Evolutionary conservation across 2,113 vertebrate genomes (phyloP), one percentile per base, ranked within the genome.

Genomic region (Malurus melanocephalus): DNA sequence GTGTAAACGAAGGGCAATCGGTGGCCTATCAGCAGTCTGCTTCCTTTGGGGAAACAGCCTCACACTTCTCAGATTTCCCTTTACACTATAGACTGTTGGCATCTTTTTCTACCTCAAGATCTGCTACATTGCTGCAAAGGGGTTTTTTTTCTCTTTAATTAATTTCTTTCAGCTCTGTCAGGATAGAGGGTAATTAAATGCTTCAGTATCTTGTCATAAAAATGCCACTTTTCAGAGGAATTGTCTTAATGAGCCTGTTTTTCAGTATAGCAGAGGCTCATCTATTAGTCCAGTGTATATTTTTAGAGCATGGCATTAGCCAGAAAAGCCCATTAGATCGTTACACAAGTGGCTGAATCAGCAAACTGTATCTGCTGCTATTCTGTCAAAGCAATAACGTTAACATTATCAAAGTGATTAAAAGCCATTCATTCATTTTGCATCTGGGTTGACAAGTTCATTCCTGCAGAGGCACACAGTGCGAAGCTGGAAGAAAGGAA

Each of bases 321-420:
- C 92, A 94, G 91, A 93, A 92, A 95, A 94, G 85, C 81, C 92
- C 91, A 93, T 95, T 95, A 93, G 91, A 91, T 93, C 40, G n/a
- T 94, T 95, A 95, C 60, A 94, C 88, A 95, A 95, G 95, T 93
- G 88, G 86, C 95, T 96, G 95, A 96, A 88, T 96, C 96, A 96
- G 96, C 95, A 96, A 94, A 94, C 87, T 95, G 79, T 95, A 94
- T 91, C 79, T 94, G 65, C 93, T 91, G 87, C 90, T 88, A 56
- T 82, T 76, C 85, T 96, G 94, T 91, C 95, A 95, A 88, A 92
- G 89, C 81, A 93, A 69, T 88, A 91, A 91, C 35, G 13, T 92
- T 90, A 95, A 94, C 74, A 68, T 94, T 93, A 95, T 76, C 93
- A 80, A 95, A 95, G 88, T 93, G 92, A 96, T 96, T 96, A 95